Conservation (phyloP, 2,888 invertebrate species). For the Rotaria macrura region DNA sequence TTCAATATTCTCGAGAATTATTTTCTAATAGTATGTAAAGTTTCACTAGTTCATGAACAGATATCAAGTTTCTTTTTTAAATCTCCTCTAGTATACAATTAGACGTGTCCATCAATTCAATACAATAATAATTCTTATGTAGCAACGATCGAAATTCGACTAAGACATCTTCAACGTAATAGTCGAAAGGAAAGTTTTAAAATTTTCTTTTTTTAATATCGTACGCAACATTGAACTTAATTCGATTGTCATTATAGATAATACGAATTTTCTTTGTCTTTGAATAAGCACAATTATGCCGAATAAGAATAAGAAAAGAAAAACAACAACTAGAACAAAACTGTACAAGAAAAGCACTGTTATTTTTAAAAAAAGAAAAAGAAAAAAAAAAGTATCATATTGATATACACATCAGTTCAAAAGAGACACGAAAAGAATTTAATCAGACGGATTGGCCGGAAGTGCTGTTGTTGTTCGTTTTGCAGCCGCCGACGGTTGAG, state of each 20-base stretch:
- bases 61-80: too few species aligned
- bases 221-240: background rate
- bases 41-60: too few species aligned
- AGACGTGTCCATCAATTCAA: too few species aligned
- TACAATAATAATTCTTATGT: too few species aligned
- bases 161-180: too few species aligned
- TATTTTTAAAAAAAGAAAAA: too few species aligned
- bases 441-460: background rate
- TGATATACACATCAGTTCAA: background rate
- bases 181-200: too few species aligned
- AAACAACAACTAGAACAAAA: constrained; percentile 6
- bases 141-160: too few species aligned
- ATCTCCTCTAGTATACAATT: too few species aligned
- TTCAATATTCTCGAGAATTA: too few species aligned
- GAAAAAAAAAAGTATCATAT: background rate
- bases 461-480: background rate
- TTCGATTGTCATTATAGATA: background rate
- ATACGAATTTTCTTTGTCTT: background rate
- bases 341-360: constrained; percentile 10
- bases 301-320: background rate
- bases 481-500: background rate
- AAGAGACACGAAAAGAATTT: background rate
- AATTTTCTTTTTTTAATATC: too few species aligned
- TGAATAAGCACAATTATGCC: background rate
- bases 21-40: too few species aligned